These are phyloP conservation scores for Conger conger DNA, from an alignment of 2,113 vertebrate species.

Conservation along the genomic window DNA sequence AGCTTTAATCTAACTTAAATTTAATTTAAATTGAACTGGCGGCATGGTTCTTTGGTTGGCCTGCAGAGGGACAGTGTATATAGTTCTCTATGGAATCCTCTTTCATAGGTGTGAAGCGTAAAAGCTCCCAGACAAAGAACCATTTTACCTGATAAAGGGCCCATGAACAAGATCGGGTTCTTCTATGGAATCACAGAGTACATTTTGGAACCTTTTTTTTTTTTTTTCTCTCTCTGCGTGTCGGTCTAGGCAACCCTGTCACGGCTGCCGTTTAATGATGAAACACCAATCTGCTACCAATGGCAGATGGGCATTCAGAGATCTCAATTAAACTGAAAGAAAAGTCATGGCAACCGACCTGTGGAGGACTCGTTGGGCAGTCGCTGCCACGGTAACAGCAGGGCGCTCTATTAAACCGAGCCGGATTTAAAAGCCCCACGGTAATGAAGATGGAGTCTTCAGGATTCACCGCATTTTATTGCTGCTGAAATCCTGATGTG, in stretches of 20 bases:
- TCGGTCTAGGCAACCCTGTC: neutral
- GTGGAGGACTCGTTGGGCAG: neutral
- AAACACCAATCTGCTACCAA: neutral
- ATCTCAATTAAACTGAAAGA: neutral
- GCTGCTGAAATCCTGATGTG: neutral
- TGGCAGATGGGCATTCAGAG: neutral
- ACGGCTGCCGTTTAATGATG: neutral
- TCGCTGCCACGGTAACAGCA: neutral
- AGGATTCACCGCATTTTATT: neutral
- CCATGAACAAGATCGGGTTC: too few relatives aligned
- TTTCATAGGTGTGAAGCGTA: too few relatives aligned
- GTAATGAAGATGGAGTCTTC: neutral
- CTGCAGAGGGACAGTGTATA: too few relatives aligned
- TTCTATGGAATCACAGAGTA: too few relatives aligned
- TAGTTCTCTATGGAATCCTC: too few relatives aligned
- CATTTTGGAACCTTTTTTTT: too few relatives aligned
- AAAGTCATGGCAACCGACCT: neutral
- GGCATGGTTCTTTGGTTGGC: too few relatives aligned
- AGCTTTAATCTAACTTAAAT: too few relatives aligned
- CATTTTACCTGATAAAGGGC: too few relatives aligned
- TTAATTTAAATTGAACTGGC: too few relatives aligned
- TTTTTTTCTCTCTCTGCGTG: neutral
- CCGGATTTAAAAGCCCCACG: neutral
- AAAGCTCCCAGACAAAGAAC: too few relatives aligned
- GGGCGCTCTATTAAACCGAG: neutral